Conservation (phyloP, 1,140 invertebrate genomes). For the Mya arenaria region DNA sequence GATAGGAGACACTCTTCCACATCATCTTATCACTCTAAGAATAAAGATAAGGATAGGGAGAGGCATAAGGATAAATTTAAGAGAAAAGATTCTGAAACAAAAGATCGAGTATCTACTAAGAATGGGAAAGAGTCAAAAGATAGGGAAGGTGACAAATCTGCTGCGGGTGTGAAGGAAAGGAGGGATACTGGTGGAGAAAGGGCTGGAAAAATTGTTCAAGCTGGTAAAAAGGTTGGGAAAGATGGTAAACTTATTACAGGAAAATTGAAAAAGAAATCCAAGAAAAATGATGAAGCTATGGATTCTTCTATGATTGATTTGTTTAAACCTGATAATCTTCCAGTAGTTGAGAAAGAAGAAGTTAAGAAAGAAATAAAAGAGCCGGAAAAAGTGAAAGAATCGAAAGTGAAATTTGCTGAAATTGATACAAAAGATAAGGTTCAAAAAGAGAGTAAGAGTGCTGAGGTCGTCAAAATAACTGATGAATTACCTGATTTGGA, state of each 20-base stretch:
- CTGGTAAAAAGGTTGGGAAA: slow-evolving; percentile 29
- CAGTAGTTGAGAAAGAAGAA: slow-evolving; percentile 21
- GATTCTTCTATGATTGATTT: slow-evolving; percentile 48
- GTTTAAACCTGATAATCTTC: slow-evolving; percentile 50
- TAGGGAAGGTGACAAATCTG: neutral
- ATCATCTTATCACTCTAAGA: slow-evolving; percentile 6
- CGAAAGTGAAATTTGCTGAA: slow-evolving; percentile 1
- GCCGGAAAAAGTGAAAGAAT: neutral
- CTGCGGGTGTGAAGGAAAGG: neutral
- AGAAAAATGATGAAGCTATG: slow-evolving; percentile 39
- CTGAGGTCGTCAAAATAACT: neutral
- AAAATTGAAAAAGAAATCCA: slow-evolving; percentile 51
- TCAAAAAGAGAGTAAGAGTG: neutral
- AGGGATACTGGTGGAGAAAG: slow-evolving; percentile 1
- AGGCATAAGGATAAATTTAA: slow-evolving; percentile 12
- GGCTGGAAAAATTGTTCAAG: neutral
- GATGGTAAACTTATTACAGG: slow-evolving; percentile 22
- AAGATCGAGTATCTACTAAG: neutral
- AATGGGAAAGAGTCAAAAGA: neutral
- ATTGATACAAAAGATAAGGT: neutral
- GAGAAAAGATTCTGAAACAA: slow-evolving; percentile 25
- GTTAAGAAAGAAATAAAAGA: slow-evolving; percentile 8
- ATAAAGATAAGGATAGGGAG: slow-evolving; percentile 12
- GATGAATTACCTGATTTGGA: neutral
- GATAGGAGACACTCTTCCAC: neutral